A percentile compares a stretch with the other conserved stretches of the same genome.
Conservation (phyloP, 2,113 vertebrate genomes). For the Aptenodytes forsteri region DNA sequence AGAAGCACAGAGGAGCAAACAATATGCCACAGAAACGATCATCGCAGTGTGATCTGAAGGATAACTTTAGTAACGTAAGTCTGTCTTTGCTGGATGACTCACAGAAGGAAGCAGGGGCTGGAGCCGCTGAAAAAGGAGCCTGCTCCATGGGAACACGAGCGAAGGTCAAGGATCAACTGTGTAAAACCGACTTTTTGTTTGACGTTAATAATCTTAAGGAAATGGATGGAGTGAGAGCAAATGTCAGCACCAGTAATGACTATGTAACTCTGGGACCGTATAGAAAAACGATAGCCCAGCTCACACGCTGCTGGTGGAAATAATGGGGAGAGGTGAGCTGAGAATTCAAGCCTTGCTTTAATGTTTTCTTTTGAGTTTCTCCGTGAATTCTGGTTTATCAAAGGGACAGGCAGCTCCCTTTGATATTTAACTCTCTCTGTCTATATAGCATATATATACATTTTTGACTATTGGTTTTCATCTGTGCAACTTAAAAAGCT, state of each 20-base stretch:
- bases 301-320: neutral
- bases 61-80: constrained; percentile 48
- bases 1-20: constrained; percentile 35
- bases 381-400: neutral
- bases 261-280: neutral
- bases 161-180: constrained; percentile 52
- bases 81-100: constrained; percentile 59
- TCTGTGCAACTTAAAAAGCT: neutral
- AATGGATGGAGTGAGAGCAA: constrained; percentile 54
- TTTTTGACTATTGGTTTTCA: neutral
- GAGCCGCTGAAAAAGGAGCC: neutral
- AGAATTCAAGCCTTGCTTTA: neutral
- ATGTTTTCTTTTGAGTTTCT: neutral
- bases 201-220: constrained; percentile 56
- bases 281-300: neutral
- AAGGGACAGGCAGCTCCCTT: neutral
- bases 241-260: constrained; percentile 50
- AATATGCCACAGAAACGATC: neutral
- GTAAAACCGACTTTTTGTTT: constrained; percentile 48
- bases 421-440: neutral
- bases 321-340: constrained; percentile 1
- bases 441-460: neutral
- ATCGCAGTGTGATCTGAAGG: neutral
- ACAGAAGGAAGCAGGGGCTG: constrained; percentile 14
- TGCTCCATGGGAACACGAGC: constrained; percentile 16